Evolutionary conservation across 2,113 vertebrate genomes (phyloP), one percentile per base, ranked within the genome.

Genomic region (Kryptolebias marmoratus): DNA sequence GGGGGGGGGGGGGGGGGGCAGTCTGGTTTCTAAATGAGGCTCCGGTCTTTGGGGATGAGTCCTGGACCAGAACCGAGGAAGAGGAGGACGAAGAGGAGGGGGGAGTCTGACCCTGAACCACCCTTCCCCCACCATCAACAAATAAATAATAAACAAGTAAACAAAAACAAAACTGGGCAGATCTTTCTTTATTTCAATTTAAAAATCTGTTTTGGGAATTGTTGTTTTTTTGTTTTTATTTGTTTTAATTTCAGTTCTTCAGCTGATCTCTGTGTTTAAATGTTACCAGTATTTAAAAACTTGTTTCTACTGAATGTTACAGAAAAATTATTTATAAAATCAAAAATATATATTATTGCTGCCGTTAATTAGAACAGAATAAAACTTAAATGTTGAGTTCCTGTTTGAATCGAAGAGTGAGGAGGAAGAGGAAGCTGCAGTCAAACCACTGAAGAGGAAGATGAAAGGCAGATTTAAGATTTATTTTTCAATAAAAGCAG

Each of bases 11-110:
- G 31, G 6, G 6, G 18, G 58, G 4, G 31, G 69, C 48, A 77
- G 60, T 69, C 73, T 73, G 79, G 52, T 76, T 81, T 76, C 68
- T 60, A 77, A 82, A 76, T 72, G 73, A 77, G 62, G 79, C 50
- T 32, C 12, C 4, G 16, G 18, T 77, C 74, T 66, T 77, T 54
- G 5, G 42, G 71, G 56, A 57, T 50, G 68, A 68, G 48, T 54
- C 52, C 81, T 49, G 1, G 15, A 77, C 36, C 70, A 31, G 30
- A 31, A 30, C n/a, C 0, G 32, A 22, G 31, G 48, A 15, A 11
- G 48, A 13, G 1, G 3, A 27, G 62, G 44, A 15, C 36, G 32
- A 44, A 47, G 63, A 30, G 2, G 48, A 22, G 54, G 18, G 1
- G 59, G 4, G 53, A 9, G 48, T 11, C 11, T 59, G 4, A 10